Percentiles rank a stretch among this genome's conserved stretches.
phyloP scores from a whole-genome alignment of 2,888 invertebrate genomes.

The Torymus texanus region DNA sequence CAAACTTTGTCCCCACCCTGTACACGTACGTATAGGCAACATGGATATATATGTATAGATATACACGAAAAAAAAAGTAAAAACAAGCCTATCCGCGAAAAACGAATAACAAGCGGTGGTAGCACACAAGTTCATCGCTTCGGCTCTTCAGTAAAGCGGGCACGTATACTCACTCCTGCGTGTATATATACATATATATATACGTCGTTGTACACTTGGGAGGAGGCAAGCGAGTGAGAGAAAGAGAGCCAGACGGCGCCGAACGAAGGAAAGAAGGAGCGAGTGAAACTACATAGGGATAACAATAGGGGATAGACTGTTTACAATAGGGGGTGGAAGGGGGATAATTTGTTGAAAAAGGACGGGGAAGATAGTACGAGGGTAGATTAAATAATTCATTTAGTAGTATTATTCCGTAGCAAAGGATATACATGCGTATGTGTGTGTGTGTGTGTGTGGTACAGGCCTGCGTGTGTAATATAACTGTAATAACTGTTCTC shows the following conservation, averaged over 20 bases:
- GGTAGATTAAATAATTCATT: conserved; percentile 49
- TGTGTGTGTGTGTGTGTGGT: no score
- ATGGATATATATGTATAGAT: no score
- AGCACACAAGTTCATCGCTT: not conserved
- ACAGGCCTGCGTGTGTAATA: no score
- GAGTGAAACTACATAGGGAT: conserved; percentile 40
- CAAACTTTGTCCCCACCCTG: no score
- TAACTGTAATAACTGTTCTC: no score
- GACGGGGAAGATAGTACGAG: not conserved
- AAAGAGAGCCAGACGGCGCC: conserved; percentile 23
- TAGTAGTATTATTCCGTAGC: conserved; percentile 9
- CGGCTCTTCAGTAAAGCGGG: conserved; percentile 8
- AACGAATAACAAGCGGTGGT: not conserved
- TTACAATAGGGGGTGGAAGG: not conserved
- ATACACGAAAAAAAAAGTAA: no score
- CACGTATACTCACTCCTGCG: conserved; percentile 3
- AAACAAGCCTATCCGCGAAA: no score
- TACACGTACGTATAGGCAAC: no score
- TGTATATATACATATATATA: not conserved
- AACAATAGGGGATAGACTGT: conserved; percentile 33
- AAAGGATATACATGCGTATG: conserved; percentile 23
- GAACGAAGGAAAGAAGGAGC: not conserved
- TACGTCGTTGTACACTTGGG: conserved; percentile 21
- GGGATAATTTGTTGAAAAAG: conserved; percentile 24
- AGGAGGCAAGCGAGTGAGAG: not conserved